phyloP scores from a whole-genome alignment of 2,888 invertebrate genomes.

The Lasius platythorax region DNA sequence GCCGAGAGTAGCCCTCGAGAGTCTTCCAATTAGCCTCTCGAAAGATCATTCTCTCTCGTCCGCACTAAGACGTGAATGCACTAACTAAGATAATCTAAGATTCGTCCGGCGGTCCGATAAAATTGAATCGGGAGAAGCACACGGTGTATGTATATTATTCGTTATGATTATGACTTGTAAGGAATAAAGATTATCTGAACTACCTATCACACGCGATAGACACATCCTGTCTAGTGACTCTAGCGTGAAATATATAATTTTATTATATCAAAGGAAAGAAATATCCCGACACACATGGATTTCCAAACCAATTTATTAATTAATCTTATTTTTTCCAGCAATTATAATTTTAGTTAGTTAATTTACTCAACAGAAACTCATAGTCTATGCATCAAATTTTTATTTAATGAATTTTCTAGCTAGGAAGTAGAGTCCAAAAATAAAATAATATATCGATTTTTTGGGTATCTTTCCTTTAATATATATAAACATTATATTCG shows the following conservation, averaged over 20 bases:
- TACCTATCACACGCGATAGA: neutral
- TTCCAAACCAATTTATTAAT: neutral
- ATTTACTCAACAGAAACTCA: neutral
- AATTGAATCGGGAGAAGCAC: conserved; percentile 42
- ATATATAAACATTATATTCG: neutral
- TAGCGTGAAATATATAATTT: neutral
- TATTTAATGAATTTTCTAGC: neutral
- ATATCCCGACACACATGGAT: neutral
- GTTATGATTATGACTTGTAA: neutral
- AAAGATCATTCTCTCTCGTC: conserved; percentile 65
- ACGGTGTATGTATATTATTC: neutral
- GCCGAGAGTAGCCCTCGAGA: conserved; percentile 70
- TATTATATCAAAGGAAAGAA: neutral
- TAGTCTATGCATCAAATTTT: neutral
- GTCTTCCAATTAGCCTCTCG: conserved; percentile 77
- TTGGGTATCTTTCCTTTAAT: neutral
- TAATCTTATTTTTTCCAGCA: no score
- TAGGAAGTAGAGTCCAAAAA: neutral
- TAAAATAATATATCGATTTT: neutral
- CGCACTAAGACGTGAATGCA: conserved; percentile 10
- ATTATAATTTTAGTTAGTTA: neutral
- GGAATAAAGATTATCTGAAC: neutral
- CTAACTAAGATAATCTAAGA: conserved; percentile 38
- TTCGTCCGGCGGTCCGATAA: conserved; percentile 22
- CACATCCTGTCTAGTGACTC: neutral